Evolutionary conservation across 2,888 invertebrate species (phyloP).

Genomic region (Andrena minutula): DNA sequence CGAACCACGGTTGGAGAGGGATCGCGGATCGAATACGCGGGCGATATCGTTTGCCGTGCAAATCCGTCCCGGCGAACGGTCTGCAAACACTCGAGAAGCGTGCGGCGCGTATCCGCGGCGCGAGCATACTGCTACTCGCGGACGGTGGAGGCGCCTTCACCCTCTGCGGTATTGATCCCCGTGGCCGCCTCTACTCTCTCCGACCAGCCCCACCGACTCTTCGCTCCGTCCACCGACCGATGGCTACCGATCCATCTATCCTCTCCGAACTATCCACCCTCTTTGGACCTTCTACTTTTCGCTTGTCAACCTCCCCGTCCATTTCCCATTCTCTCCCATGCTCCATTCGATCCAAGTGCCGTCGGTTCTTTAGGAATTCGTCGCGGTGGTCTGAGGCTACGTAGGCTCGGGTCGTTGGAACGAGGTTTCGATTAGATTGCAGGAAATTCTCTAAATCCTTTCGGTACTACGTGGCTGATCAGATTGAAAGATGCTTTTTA

Average conservation of each 20-base stretch:
- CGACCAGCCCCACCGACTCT: conserved; percentile 39
- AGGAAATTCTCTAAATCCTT: no score
- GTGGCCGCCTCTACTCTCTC: conserved; percentile 63
- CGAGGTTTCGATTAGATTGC: no score
- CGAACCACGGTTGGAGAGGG: not conserved
- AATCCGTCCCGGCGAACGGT: conserved; percentile 14
- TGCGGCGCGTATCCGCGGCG: conserved; percentile 80
- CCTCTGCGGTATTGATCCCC: conserved; percentile 79
- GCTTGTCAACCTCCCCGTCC: not conserved
- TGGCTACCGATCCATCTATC: conserved; percentile 48
- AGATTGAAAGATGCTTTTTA: no score
- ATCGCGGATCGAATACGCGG: conserved; percentile 2
- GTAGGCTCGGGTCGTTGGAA: no score
- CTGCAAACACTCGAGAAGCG: conserved; percentile 57
- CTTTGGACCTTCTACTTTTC: not conserved
- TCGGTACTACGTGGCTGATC: no score
- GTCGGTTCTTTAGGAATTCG: not conserved
- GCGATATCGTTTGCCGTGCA: conserved; percentile 19
- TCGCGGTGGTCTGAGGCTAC: no score
- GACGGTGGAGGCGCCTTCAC: conserved; percentile 72
- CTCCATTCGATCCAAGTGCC: not conserved
- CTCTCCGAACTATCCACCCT: conserved; percentile 12
- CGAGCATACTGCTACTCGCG: conserved; percentile 78
- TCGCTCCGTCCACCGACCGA: conserved; percentile 43
- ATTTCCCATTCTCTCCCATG: not conserved